These are phyloP conservation scores for Pachliopta kotzebuea DNA, from an alignment of 2,888 invertebrate species.

Conservation along the genomic window DNA sequence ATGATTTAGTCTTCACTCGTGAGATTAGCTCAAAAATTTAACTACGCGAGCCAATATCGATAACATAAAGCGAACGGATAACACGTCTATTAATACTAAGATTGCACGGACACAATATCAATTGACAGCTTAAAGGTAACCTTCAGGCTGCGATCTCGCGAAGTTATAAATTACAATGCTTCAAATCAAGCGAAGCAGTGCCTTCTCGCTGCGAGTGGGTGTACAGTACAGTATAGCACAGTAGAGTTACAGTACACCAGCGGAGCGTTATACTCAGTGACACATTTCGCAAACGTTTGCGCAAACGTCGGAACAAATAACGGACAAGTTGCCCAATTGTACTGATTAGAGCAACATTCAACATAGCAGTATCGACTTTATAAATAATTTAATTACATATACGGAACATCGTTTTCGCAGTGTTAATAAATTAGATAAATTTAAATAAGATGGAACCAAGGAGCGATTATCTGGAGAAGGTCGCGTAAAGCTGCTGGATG, in stretches of 20 bases:
- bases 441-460: too few species aligned
- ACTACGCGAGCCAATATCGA: too few species aligned
- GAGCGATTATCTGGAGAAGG: too few species aligned
- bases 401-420: background rate
- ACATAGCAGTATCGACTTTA: background rate
- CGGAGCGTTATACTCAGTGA: conserved; percentile 43
- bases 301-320: conserved; percentile 45
- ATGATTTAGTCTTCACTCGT: too few species aligned
- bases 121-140: conserved; percentile 2
- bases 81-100: background rate
- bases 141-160: conserved; percentile 6
- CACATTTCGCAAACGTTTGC: conserved; percentile 56
- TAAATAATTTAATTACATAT: background rate
- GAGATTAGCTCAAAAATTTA: too few species aligned
- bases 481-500: too few species aligned
- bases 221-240: too few species aligned
- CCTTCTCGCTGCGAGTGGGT: conserved; percentile 48
- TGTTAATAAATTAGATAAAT: too few species aligned
- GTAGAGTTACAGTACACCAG: too few species aligned
- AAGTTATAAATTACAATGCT: conserved; percentile 13
- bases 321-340: conserved; percentile 20
- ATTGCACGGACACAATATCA: background rate
- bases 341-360: background rate
- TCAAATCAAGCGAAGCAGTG: conserved; percentile 1
- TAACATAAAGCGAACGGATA: too few species aligned